Evolutionary conservation across 2,888 invertebrate genomes (phyloP).

Genomic region (Dynastes grantii): DNA sequence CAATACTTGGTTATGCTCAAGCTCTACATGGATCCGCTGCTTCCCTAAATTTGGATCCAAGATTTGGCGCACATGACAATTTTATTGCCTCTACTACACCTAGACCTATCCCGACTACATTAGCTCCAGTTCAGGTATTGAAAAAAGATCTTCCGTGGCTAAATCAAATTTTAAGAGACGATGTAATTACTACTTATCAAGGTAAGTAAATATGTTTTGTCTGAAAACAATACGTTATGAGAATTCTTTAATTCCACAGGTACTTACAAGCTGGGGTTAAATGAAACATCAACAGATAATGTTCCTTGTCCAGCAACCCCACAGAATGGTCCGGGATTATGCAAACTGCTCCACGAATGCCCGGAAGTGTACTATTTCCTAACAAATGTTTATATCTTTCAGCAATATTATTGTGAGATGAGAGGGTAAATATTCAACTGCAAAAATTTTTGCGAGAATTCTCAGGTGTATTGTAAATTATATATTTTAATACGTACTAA

Average conservation of each 20-base stretch:
- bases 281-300: conserved; percentile 54
- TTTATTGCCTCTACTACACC: neutral
- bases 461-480: neutral
- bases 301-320: conserved; percentile 54
- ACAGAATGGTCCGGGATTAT: conserved; percentile 53
- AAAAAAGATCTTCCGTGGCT: conserved; percentile 49
- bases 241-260: conserved; percentile 44
- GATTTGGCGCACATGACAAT: neutral
- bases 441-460: too few species aligned
- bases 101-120: neutral
- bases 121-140: conserved; percentile 38
- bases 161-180: conserved; percentile 29
- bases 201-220: conserved; percentile 22
- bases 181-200: conserved; percentile 45
- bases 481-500: neutral
- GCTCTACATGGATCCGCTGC: neutral
- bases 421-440: conserved; percentile 45
- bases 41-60: neutral
- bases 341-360: conserved; percentile 54
- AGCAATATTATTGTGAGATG: conserved; percentile 50
- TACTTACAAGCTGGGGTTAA: conserved; percentile 54
- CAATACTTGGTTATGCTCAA: neutral
- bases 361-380: conserved; percentile 48
- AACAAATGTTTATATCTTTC: conserved; percentile 49
- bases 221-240: neutral